Percentiles rank a stretch among this genome's conserved stretches.
These are phyloP conservation scores for Bombus polaris DNA, from an alignment of 1,140 invertebrate genomes.

Conservation along the genomic window DNA sequence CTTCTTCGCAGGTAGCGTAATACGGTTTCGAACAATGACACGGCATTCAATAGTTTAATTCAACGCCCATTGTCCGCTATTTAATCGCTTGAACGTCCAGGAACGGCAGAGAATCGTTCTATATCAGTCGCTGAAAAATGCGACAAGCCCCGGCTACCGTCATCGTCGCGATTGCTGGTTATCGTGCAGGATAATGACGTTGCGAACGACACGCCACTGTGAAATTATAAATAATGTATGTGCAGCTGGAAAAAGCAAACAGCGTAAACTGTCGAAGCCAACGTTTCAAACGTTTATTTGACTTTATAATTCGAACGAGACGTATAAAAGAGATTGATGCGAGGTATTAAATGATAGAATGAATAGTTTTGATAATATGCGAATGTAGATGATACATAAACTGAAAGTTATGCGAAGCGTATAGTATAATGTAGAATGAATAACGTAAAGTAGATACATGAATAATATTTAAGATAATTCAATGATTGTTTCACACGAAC, in stretches of 20 bases:
- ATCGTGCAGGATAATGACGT: slow-evolving; percentile 19
- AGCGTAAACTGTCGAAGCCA: too few relatives aligned
- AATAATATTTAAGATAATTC: too few relatives aligned
- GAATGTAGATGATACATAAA: too few relatives aligned
- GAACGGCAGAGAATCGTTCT: neutral
- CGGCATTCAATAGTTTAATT: slow-evolving; percentile 34
- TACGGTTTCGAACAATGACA: slow-evolving; percentile 18
- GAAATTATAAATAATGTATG: slow-evolving; percentile 27
- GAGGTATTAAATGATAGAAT: neutral
- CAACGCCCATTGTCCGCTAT: slow-evolving; percentile 24
- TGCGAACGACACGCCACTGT: neutral
- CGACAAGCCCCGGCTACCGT: neutral
- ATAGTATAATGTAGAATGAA: too few relatives aligned
- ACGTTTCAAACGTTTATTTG: slow-evolving; percentile 1
- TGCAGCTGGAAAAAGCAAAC: neutral
- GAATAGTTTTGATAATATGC: too few relatives aligned
- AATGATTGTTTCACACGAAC: too few relatives aligned
- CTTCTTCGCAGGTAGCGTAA: slow-evolving; percentile 10
- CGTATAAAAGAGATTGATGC: neutral
- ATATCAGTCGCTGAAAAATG: slow-evolving; percentile 3
- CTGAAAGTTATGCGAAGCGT: too few relatives aligned
- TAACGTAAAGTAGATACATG: too few relatives aligned
- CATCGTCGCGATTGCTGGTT: neutral
- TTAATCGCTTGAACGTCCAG: slow-evolving; percentile 2
- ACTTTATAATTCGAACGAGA: neutral